A percentile compares a stretch with the other conserved stretches of the same genome.
Evolutionary conservation across 1,140 invertebrate species (phyloP).

Genomic region (Drosophila pruinosa): DNA sequence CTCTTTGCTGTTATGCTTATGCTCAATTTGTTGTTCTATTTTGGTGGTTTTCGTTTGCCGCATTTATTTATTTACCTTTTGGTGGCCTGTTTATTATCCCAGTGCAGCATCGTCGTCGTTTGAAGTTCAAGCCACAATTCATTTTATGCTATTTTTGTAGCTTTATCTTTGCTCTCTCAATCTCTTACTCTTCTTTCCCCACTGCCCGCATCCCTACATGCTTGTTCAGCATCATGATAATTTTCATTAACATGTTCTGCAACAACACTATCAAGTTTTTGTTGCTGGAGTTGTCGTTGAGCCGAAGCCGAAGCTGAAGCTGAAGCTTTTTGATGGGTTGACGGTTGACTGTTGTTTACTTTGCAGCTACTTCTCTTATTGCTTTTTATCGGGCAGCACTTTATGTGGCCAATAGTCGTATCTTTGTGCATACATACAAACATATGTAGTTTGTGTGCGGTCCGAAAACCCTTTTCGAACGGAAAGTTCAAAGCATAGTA

Average conservation of each 20-base stretch:
- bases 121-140: conserved; percentile 77
- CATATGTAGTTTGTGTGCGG: conserved; percentile 21
- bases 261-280: conserved; percentile 31
- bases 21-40: conserved; percentile 57
- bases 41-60: conserved; percentile 40
- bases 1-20: conserved; percentile 17
- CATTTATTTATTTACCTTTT: conserved; percentile 78
- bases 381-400: conserved; percentile 15
- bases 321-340: conserved; percentile 50
- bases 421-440: too few species aligned
- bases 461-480: conserved; percentile 22
- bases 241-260: conserved; percentile 45
- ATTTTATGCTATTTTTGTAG: conserved; percentile 56
- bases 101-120: conserved; percentile 40
- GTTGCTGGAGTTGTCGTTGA: too few species aligned
- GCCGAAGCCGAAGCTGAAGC: too few species aligned
- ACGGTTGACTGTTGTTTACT: conserved; percentile 38
- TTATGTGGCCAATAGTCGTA: conserved; percentile 30
- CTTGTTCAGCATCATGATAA: conserved; percentile 3
- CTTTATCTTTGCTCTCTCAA: conserved; percentile 57
- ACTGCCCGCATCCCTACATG: background rate
- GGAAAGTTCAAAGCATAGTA: conserved; percentile 44
- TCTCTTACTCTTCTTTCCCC: background rate
- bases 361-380: conserved; percentile 10
- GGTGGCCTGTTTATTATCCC: conserved; percentile 73